phyloP scores from a whole-genome alignment of 2,113 vertebrate genomes.

The Callorhinus ursinus region DNA sequence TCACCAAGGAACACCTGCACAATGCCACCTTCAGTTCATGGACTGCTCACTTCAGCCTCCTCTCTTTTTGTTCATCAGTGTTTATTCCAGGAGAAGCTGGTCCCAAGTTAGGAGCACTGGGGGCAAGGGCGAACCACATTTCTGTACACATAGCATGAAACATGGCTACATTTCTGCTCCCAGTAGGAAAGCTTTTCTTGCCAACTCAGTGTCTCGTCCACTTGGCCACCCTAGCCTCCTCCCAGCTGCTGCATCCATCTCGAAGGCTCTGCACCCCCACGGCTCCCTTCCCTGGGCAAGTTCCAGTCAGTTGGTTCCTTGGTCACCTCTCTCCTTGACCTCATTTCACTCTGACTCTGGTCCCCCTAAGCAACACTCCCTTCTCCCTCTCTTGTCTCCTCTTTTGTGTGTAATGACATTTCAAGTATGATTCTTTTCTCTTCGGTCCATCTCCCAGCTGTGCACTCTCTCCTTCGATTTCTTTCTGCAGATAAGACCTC shows the following conservation, averaged over 20 bases:
- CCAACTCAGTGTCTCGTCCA: neutral
- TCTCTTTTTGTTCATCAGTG: neutral
- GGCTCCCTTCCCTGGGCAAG: too few species aligned
- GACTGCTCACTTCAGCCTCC: neutral
- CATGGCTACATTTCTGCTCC: neutral
- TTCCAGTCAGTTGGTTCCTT: neutral
- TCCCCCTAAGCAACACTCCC: accelerated
- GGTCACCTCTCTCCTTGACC: neutral
- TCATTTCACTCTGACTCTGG: neutral
- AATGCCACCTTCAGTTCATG: accelerated
- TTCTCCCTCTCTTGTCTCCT: neutral
- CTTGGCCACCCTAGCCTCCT: too few species aligned
- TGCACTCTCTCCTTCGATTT: neutral
- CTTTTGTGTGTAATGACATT: neutral
- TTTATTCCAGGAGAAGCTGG: neutral
- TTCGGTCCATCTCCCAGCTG: too few species aligned
- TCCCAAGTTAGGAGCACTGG: neutral
- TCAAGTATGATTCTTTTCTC: neutral
- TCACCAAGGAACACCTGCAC: too few species aligned
- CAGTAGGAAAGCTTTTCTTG: neutral
- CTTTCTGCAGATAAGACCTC: neutral
- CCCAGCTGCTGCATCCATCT: neutral
- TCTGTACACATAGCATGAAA: neutral
- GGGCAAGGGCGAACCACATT: neutral
- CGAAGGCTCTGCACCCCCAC: accelerated